These are phyloP conservation scores for Thelaira solivaga DNA, from an alignment of 2,888 invertebrate genomes.

Conservation along the genomic window DNA sequence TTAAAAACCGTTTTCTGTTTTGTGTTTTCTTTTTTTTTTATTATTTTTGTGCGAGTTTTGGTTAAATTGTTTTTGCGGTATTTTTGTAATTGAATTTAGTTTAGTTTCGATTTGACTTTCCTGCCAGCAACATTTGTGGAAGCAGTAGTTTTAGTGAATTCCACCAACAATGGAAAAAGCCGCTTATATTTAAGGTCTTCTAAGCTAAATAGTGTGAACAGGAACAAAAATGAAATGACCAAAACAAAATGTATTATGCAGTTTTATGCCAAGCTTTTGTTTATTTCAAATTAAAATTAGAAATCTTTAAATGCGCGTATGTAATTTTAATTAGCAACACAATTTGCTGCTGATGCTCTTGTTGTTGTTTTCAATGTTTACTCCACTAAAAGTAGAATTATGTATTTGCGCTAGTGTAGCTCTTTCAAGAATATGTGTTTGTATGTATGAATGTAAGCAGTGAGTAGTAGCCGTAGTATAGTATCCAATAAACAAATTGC, in stretches of 20 bases:
- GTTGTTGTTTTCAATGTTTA: too few relatives aligned
- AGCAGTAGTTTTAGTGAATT: background rate
- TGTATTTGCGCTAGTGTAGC: too few relatives aligned
- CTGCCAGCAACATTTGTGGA: slow-evolving; percentile 36
- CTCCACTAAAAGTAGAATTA: too few relatives aligned
- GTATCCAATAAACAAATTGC: background rate
- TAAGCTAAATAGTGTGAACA: background rate
- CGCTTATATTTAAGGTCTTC: background rate
- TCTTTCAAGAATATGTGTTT: background rate
- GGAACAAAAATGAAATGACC: background rate
- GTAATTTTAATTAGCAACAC: too few relatives aligned
- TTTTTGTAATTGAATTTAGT: slow-evolving; percentile 36
- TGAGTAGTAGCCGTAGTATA: background rate
- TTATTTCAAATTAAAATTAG: too few relatives aligned
- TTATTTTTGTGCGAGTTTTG: slow-evolving; percentile 11
- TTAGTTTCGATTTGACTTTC: slow-evolving; percentile 56
- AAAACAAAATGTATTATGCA: background rate
- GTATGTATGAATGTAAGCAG: background rate
- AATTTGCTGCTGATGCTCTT: too few relatives aligned
- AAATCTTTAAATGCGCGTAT: too few relatives aligned
- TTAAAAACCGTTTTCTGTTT: slow-evolving; percentile 18
- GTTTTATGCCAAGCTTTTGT: too few relatives aligned
- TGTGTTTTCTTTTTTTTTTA: too few relatives aligned
- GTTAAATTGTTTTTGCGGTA: slow-evolving; percentile 47
- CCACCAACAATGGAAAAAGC: background rate